Conservation (phyloP, 2,888 invertebrate genomes). For the Andrena bucephala region DNA sequence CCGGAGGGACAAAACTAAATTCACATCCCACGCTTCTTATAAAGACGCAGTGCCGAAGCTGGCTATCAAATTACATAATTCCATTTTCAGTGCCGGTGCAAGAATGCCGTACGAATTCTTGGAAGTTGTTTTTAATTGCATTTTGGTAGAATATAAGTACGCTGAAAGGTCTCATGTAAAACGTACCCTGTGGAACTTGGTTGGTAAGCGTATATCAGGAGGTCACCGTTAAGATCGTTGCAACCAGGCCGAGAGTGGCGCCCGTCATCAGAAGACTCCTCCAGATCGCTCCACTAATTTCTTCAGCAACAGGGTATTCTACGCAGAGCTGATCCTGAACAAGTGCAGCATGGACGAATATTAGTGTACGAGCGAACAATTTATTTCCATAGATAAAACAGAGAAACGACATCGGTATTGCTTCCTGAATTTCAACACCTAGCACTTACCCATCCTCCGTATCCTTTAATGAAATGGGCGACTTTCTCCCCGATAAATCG, state of each 20-base stretch:
- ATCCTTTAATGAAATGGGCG: slow-evolving; percentile 84
- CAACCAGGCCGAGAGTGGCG: slow-evolving; percentile 82
- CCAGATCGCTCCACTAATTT: slow-evolving; percentile 83
- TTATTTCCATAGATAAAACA: not conserved
- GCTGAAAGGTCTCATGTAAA: slow-evolving; percentile 62
- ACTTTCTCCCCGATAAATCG: slow-evolving; percentile 84
- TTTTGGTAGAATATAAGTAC: slow-evolving; percentile 82
- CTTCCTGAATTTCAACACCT: no score
- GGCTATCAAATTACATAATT: slow-evolving; percentile 40
- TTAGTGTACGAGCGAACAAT: not conserved
- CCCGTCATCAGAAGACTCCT: slow-evolving; percentile 83
- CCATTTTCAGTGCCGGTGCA: slow-evolving; percentile 44
- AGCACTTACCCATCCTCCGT: slow-evolving; percentile 84
- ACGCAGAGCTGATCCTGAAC: slow-evolving; percentile 82
- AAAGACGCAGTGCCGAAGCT: slow-evolving; percentile 34
- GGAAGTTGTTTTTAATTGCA: slow-evolving; percentile 65
- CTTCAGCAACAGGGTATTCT: slow-evolving; percentile 83
- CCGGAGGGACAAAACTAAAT: slow-evolving; percentile 31
- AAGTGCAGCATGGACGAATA: not conserved
- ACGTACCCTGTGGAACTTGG: slow-evolving; percentile 55
- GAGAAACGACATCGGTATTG: not conserved
- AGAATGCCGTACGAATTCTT: slow-evolving; percentile 39
- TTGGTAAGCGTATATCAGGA: slow-evolving; percentile 75
- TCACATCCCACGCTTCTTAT: slow-evolving; percentile 43
- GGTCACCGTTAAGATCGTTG: slow-evolving; percentile 83